Evolutionary conservation across 37 sponge, comb jelly and placozoan species (phyloP), one percentile per base, ranked within the genome.

Genomic region (Lycopodina hypogea): DNA sequence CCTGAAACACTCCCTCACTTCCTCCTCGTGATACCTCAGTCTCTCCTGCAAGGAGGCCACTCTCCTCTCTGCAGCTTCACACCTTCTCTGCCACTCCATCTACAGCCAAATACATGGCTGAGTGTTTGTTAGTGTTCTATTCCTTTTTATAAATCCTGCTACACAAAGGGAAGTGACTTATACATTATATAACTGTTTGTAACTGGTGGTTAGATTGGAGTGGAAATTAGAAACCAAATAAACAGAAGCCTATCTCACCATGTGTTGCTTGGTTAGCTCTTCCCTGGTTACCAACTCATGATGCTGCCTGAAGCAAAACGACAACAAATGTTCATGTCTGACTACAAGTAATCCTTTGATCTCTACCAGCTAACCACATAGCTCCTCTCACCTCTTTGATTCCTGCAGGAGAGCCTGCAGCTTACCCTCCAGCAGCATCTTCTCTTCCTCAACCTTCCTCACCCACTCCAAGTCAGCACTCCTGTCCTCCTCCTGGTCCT

Each of bases 41-140:
- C 37, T 61, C 38, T 77, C 77, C 65, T 77, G 77, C 22, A 77
- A 63, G 65, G 37, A 42, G n/a, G 32, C 23, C 15, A 37, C 34
- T 36, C 12, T 24, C 29, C 45, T 38, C 2, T 29, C 48, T 29
- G 63, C 40, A 26, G 65, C 21, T 48, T 68, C 79, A 38, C 39
- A 41, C 68, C 65, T 48, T 9, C 30, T 52, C 68, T 68, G 69
- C 76, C 69, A 78, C 78, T 68, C 69, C 22, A 1, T 0, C 60
- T 59, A 11, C 57, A 74, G n/a, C n/a, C n/a, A n/a, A n/a, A n/a
- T n/a, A n/a, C n/a, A n/a, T n/a, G n/a, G n/a, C n/a, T n/a, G n/a
- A n/a, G n/a, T n/a, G n/a, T n/a, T n/a, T n/a, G n/a, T n/a, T n/a
- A n/a, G n/a, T n/a, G n/a, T n/a, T n/a, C n/a, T n/a, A n/a, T n/a